phyloP scores from a whole-genome alignment of 2,797 vertebrate species.

The Smutsia temminckii region DNA sequence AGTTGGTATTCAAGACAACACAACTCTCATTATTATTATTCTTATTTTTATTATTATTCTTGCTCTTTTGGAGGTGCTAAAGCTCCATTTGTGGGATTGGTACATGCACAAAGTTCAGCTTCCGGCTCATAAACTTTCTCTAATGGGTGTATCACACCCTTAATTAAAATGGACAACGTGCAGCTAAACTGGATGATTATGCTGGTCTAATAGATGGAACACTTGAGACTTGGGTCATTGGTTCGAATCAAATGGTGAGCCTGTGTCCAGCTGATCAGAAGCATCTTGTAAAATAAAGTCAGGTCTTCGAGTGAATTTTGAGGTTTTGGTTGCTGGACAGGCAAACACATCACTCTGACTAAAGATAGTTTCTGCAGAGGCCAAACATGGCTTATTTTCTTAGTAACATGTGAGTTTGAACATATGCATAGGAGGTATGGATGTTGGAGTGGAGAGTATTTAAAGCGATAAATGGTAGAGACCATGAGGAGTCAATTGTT shows the following conservation, averaged over 20 bases:
- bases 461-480: background rate
- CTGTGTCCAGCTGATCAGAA: constrained; percentile 60
- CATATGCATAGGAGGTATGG: background rate
- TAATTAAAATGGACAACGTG: constrained; percentile 76
- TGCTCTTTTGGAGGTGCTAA: constrained; percentile 69
- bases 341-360: background rate
- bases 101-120: constrained; percentile 46
- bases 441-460: background rate
- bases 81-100: constrained; percentile 49
- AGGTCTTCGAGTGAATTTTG: background rate
- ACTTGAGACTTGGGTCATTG: constrained; percentile 71
- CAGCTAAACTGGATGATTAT: constrained; percentile 67
- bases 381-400: constrained; percentile 15
- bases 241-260: constrained; percentile 59
- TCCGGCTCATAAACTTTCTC: constrained; percentile 73
- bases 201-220: constrained; percentile 67
- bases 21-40: constrained; percentile 80
- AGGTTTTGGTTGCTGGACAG: background rate
- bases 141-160: constrained; percentile 66
- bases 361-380: background rate
- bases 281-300: constrained; percentile 43
- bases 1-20: constrained; percentile 79
- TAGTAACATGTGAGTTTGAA: background rate
- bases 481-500: background rate
- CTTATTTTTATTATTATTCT: constrained; percentile 73